These are phyloP conservation scores for Epistrophe eligans DNA, from an alignment of 2,888 invertebrate species.

Conservation along the genomic window DNA sequence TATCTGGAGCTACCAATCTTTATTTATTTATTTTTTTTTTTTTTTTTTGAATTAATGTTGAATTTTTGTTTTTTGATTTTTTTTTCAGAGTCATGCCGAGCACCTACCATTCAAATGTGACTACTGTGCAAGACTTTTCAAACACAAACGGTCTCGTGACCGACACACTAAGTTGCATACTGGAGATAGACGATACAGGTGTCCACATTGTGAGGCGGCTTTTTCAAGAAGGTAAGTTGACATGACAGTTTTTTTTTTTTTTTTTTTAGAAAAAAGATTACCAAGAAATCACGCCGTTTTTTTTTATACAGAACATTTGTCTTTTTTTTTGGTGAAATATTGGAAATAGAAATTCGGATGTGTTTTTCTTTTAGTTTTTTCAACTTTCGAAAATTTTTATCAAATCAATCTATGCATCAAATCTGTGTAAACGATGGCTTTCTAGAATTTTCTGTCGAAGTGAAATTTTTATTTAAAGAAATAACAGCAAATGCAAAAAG, in stretches of 20 bases:
- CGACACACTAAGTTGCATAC: constrained; percentile 97
- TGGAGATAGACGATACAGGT: constrained; percentile 95
- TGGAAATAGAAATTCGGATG: background rate
- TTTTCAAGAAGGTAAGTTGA: constrained; percentile 93
- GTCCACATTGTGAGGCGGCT: constrained; percentile 95
- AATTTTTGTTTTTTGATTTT: background rate
- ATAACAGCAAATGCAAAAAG: too few relatives aligned
- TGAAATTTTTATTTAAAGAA: too few relatives aligned
- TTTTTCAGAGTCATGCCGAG: constrained; percentile 92
- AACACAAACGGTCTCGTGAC: constrained; percentile 96
- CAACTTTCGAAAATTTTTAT: too few relatives aligned
- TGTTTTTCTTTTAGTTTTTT: background rate
- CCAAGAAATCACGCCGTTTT: background rate
- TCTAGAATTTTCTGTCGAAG: too few relatives aligned
- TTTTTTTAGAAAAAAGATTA: background rate
- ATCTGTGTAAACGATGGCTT: too few relatives aligned
- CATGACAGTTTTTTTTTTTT: background rate
- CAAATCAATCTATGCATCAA: too few relatives aligned
- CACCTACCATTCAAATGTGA: constrained; percentile 96
- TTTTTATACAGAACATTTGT: background rate
- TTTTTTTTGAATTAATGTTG: background rate
- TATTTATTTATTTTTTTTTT: background rate
- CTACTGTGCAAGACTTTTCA: constrained; percentile 95
- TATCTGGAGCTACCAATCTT: constrained; percentile 15
- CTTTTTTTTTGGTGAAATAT: background rate